Evolutionary conservation across 2,888 invertebrate genomes (phyloP).

Genomic region (Cantharis nigra): DNA sequence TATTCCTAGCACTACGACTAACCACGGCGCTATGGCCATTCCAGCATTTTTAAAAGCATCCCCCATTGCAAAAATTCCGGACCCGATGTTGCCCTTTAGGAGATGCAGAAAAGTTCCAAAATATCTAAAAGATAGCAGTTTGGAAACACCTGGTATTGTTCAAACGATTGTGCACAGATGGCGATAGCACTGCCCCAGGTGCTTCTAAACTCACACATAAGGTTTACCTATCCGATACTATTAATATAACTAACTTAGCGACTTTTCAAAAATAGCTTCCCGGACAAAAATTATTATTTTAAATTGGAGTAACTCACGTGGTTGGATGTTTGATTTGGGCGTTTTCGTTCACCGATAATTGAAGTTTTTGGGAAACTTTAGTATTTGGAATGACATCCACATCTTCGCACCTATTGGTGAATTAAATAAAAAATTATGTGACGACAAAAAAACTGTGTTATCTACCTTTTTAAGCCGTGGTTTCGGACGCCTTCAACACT

Average conservation of each 20-base stretch:
- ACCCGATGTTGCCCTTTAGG: conserved; percentile 93
- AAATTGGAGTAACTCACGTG: neutral
- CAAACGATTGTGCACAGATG: too few relatives aligned
- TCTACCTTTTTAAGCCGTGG: neutral
- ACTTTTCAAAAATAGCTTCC: neutral
- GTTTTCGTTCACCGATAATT: neutral
- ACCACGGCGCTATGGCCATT: conserved; percentile 76
- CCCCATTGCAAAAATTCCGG: conserved; percentile 95
- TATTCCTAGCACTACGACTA: conserved; percentile 80
- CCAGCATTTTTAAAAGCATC: conserved; percentile 93
- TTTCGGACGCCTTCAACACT: neutral
- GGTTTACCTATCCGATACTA: too few relatives aligned
- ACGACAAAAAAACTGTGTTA: neutral
- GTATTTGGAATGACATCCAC: neutral
- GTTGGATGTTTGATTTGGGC: neutral
- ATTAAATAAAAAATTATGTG: neutral
- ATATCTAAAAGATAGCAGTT: conserved; percentile 63
- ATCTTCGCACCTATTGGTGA: neutral
- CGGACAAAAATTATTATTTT: neutral
- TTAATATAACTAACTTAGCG: too few relatives aligned
- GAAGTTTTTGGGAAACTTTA: neutral
- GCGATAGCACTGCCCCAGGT: too few relatives aligned
- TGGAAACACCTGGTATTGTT: too few relatives aligned
- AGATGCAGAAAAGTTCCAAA: conserved; percentile 88
- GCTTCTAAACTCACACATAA: too few relatives aligned